Conservation (phyloP, 2,888 invertebrate genomes). For the Conus canariensis region DNA sequence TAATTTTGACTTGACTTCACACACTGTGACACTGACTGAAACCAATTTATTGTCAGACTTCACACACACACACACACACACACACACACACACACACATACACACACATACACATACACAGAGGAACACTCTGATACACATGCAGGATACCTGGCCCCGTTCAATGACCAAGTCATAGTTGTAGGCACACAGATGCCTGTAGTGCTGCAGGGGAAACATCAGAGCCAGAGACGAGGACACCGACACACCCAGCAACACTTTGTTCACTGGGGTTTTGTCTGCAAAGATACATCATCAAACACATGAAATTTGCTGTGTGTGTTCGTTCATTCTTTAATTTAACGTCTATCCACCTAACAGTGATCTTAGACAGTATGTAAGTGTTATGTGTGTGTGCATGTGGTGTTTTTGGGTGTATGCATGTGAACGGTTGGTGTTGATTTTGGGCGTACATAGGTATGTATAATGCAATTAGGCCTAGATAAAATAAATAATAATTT, state of each 20-base stretch:
- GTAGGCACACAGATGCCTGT: conserved; percentile 78
- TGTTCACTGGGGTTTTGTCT: conserved; percentile 81
- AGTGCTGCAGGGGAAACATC: conserved; percentile 79
- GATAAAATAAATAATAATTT: no score
- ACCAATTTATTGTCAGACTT: no score
- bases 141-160: conserved; percentile 71
- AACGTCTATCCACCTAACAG: no score
- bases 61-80: conserved; percentile 6
- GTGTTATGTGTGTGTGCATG: no score
- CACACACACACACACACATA: background rate
- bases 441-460: no score
- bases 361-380: no score
- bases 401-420: no score
- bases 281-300: conserved; percentile 52
- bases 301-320: background rate
- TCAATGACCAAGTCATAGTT: conserved; percentile 78
- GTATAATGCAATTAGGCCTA: no score
- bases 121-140: background rate
- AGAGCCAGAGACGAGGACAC: conserved; percentile 80
- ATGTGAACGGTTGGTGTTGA: no score
- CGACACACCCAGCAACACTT: conserved; percentile 79
- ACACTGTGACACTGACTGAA: no score
- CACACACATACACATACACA: background rate
- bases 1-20: no score
- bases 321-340: no score